phyloP scores from a whole-genome alignment of 2,797 vertebrate species.

The Hephaestus fuliginosus region DNA sequence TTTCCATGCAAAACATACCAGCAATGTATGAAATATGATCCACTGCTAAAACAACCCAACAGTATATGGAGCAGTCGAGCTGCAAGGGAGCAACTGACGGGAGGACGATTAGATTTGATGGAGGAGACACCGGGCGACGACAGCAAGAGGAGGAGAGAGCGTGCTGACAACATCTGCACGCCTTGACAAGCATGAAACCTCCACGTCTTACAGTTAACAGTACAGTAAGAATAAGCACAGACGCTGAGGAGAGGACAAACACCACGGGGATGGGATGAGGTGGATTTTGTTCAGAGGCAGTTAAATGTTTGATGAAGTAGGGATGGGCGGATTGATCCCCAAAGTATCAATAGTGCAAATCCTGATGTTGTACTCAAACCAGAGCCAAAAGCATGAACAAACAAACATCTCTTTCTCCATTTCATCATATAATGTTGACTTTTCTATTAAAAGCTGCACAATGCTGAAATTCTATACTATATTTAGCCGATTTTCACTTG shows the following conservation, averaged over 20 bases:
- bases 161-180: slow-evolving; percentile 54
- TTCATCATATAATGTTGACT: neutral
- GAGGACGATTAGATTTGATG: slow-evolving; percentile 2
- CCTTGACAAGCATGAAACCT: slow-evolving; percentile 42
- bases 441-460: slow-evolving; percentile 22
- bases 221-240: slow-evolving; percentile 27
- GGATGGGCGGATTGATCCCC: slow-evolving; percentile 63
- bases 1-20: slow-evolving; percentile 32
- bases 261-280: slow-evolving; percentile 26
- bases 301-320: slow-evolving; percentile 58
- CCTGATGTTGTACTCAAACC: slow-evolving; percentile 25
- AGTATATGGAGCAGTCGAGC: slow-evolving; percentile 1
- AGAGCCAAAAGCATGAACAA: slow-evolving; percentile 6
- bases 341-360: slow-evolving; percentile 28
- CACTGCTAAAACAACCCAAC: slow-evolving; percentile 15
- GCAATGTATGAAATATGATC: neutral
- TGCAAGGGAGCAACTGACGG: slow-evolving; percentile 35
- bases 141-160: slow-evolving; percentile 32
- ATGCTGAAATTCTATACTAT: neutral
- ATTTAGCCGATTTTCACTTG: neutral
- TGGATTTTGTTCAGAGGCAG: slow-evolving; percentile 35
- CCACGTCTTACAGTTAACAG: slow-evolving; percentile 4
- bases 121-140: slow-evolving; percentile 33
- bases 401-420: neutral
- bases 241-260: slow-evolving; percentile 34